Evolutionary conservation across 2,888 invertebrate species (phyloP).

Genomic region (Eumerus sabulonum): DNA sequence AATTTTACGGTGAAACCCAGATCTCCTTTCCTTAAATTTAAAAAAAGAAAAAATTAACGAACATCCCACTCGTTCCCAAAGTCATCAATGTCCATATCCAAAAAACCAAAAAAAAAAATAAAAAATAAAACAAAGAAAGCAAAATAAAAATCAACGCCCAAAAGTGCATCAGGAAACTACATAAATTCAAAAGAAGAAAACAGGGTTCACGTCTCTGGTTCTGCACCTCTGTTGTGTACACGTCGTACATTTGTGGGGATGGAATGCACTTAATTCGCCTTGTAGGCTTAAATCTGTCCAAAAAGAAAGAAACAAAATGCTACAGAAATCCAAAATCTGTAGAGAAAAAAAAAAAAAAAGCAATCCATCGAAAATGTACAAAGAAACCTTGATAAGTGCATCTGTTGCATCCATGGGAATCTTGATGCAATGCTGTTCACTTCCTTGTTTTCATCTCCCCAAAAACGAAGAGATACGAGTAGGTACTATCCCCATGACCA

Average conservation of each 20-base stretch:
- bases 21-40: constrained; percentile 1
- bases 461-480: constrained; percentile 12
- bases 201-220: constrained; percentile 11
- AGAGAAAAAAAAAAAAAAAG: neutral
- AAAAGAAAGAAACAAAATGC: neutral
- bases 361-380: neutral
- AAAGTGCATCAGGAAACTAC: neutral
- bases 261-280: constrained; percentile 61
- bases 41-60: neutral
- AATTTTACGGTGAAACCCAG: constrained; percentile 10
- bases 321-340: constrained; percentile 12
- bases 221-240: neutral
- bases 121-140: constrained; percentile 12
- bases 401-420: constrained; percentile 69
- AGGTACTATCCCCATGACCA: neutral
- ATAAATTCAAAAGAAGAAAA: constrained; percentile 10
- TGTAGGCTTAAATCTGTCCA: constrained; percentile 13
- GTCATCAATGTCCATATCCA: constrained; percentile 42
- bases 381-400: constrained; percentile 53
- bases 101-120: constrained; percentile 9
- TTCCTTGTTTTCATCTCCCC: constrained; percentile 56
- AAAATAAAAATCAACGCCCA: neutral
- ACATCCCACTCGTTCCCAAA: constrained; percentile 46
- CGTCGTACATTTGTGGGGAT: constrained; percentile 37
- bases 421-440: constrained; percentile 56